phyloP scores from a whole-genome alignment of 2,113 vertebrate genomes.

The Campylorhamphus procurvoides region DNA sequence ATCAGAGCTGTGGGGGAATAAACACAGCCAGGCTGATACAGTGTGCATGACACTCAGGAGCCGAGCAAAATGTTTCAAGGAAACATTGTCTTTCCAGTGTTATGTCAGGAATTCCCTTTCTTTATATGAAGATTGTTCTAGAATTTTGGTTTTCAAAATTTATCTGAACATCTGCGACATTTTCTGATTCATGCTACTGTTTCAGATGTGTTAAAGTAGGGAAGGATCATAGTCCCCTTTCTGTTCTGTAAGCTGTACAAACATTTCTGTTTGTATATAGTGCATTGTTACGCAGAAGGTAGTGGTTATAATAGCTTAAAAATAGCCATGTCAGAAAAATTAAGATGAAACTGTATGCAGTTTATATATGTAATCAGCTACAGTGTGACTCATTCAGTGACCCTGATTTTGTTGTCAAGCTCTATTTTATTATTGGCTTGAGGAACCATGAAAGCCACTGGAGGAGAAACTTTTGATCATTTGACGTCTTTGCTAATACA shows the following conservation, averaged over 20 bases:
- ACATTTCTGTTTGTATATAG: not conserved
- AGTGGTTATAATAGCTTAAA: not conserved
- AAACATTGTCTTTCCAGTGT: not conserved
- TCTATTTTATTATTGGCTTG: not conserved
- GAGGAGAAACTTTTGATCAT: not conserved
- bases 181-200: not conserved
- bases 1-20: not conserved
- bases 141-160: not conserved
- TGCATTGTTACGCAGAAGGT: not conserved
- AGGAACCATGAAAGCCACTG: not conserved
- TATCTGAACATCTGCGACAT: fast-evolving
- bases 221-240: not conserved
- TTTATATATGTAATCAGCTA: not conserved
- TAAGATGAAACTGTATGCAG: not conserved
- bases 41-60: not conserved
- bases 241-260: not conserved
- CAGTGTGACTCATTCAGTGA: not conserved
- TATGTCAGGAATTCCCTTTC: not conserved
- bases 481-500: not conserved
- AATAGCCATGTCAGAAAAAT: not conserved
- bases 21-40: fast-evolving
- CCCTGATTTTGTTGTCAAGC: constrained; percentile 3
- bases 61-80: not conserved
- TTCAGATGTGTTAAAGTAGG: not conserved
- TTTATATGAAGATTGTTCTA: not conserved